Conservation (phyloP, 2,797 vertebrate species). For the Macropus fuliginosus region DNA sequence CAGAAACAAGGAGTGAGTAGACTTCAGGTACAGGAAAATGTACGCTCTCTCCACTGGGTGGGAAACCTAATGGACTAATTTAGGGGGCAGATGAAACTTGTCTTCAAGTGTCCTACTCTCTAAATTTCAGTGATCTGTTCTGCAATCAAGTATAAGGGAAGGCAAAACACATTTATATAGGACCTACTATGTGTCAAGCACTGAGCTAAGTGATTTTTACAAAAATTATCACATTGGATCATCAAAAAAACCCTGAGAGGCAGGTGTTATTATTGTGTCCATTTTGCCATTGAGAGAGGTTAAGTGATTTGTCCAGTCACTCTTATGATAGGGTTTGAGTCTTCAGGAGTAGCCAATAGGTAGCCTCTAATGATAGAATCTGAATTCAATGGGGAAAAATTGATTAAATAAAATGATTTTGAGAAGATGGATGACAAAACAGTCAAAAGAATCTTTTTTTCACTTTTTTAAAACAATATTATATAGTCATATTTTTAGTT, state of each 20-base stretch:
- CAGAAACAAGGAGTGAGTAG: not conserved
- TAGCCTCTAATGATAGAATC: not conserved
- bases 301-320: not conserved
- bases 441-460: not conserved
- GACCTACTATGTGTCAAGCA: not conserved
- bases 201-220: not conserved
- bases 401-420: not conserved
- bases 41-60: not conserved
- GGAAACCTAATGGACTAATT: not conserved
- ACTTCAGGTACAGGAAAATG: not conserved
- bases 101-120: not conserved
- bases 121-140: not conserved
- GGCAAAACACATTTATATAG: not conserved
- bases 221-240: not conserved
- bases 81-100: not conserved
- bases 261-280: not conserved
- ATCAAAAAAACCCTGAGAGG: not conserved
- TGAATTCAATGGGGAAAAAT: not conserved
- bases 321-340: not conserved
- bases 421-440: not conserved
- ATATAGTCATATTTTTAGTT: not conserved
- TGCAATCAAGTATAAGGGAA: not conserved
- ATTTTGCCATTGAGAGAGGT: not conserved
- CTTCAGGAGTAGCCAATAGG: not conserved
- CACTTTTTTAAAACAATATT: not conserved